Evolutionary conservation across 2,797 vertebrate genomes (phyloP).

Genomic region (Cuculus canorus): DNA sequence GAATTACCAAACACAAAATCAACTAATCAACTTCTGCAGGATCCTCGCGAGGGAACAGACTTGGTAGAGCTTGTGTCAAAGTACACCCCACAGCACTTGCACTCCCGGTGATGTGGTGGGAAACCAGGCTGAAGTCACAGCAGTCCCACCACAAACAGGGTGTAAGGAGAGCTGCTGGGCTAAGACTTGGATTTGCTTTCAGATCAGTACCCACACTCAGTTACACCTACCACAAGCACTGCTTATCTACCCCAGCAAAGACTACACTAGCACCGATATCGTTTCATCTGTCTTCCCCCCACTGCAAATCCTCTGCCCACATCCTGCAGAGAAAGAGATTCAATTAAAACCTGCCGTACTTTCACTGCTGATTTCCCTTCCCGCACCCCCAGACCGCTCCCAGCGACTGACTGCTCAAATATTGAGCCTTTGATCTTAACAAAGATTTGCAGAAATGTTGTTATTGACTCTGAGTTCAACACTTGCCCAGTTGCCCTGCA

Average conservation of each 20-base stretch:
- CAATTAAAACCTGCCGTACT: not conserved
- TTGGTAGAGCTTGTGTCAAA: accelerated
- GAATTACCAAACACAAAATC: not conserved
- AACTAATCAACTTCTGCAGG: not conserved
- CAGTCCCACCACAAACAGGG: not conserved
- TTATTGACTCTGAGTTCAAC: not conserved
- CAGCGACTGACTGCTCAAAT: not conserved
- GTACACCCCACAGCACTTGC: not conserved
- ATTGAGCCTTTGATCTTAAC: slow-evolving; percentile 19
- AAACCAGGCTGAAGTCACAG: not conserved
- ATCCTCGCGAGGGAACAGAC: not conserved
- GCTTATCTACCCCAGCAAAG: not conserved
- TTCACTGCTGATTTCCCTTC: not conserved
- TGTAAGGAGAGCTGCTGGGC: no score
- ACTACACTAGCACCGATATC: not conserved
- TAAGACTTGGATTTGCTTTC: not conserved
- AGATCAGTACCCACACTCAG: not conserved
- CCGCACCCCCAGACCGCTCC: not conserved
- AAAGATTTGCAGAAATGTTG: slow-evolving; percentile 9
- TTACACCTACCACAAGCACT: not conserved
- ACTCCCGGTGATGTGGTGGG: accelerated
- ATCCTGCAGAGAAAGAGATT: not conserved
- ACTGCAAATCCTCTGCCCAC: not conserved
- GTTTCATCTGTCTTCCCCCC: not conserved
- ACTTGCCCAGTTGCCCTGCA: not conserved